Evolutionary conservation across 2,113 vertebrate species (phyloP), one percentile per base, ranked within the genome.

Genomic region (Burhinus bistriatus): DNA sequence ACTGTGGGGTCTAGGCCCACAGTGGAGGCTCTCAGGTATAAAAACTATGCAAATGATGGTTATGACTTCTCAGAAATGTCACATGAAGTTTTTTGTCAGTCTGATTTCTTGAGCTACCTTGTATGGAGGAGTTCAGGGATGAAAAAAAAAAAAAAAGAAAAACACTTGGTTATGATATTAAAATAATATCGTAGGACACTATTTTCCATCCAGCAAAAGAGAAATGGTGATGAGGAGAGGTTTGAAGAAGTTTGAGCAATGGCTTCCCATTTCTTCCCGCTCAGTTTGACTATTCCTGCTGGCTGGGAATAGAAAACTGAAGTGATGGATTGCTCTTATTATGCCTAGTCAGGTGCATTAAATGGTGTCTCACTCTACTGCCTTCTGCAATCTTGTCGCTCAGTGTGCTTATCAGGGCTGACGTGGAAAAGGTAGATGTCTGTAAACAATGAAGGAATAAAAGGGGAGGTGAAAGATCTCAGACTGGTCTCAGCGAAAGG

Each of bases 241-340:
- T 49, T 80, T 77, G 44, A 80, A 68, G 49, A 91, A 95, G 44
- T 69, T 82, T 80, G 79, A 8, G 49, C 29, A 68, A 40, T 36
- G 15, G 57, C 58, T 96, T 90, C 36, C 54, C 62, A 23, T 80
- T 88, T 91, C 83, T 84, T 78, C 42, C 42, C 16, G 29, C 55
- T 85, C 61, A 59, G 64, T 69, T 90, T 73, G 65, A 69, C 89
- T 93, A 9, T 86, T 95, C 51, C 38, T 86, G 9, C 68, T 90
- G 62, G 9, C 57, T 87, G 57, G 42, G 73, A 89, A 69, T 47
- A 73, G 87, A 90, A 96, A 97, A 49, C 70, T 62, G 62, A 94
- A 92, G 85, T 96, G 95, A 97, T 93, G 90, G 83, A 97, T 97
- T 82, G 51, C 75, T 92, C 96, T 94, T 95, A 90, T 96, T 96